A percentile compares a stretch with the other conserved stretches of the same genome.
Evolutionary conservation across 2,888 invertebrate species (phyloP).

Genomic region (Tinea trinotella): DNA sequence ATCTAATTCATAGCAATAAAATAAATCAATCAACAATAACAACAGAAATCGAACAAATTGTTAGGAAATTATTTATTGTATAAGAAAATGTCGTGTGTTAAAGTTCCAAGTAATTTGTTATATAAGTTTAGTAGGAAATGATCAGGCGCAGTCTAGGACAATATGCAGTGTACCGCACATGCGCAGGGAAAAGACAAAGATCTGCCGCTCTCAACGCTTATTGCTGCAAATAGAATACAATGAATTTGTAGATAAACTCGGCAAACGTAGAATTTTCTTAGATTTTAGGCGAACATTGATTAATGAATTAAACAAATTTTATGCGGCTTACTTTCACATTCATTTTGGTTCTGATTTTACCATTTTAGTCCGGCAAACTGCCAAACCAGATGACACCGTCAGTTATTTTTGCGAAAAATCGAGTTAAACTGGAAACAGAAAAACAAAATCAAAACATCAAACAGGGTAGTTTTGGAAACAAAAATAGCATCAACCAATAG

Average conservation of each 20-base stretch:
- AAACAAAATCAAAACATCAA: too few relatives aligned
- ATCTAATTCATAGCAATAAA: not conserved
- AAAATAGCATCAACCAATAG: too few relatives aligned
- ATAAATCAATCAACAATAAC: not conserved
- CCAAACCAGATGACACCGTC: too few relatives aligned
- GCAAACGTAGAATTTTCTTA: too few relatives aligned
- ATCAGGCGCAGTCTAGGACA: slow-evolving; percentile 10
- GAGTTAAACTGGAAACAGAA: too few relatives aligned
- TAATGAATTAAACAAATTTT: too few relatives aligned
- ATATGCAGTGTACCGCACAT: slow-evolving; percentile 12
- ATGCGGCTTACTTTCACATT: too few relatives aligned
- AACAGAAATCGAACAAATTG: slow-evolving; percentile 5
- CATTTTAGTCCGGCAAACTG: too few relatives aligned
- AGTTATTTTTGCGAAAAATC: too few relatives aligned
- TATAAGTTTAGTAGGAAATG: slow-evolving; percentile 12
- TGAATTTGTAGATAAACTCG: not conserved
- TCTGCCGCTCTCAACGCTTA: slow-evolving; percentile 29
- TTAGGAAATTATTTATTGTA: slow-evolving; percentile 5
- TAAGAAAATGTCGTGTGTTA: slow-evolving; percentile 4
- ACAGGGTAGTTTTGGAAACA: too few relatives aligned
- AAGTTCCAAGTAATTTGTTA: slow-evolving; percentile 6
- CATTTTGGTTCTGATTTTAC: too few relatives aligned
- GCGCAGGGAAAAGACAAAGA: slow-evolving; percentile 38
- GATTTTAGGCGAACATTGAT: too few relatives aligned
- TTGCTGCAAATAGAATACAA: not conserved